phyloP scores from a whole-genome alignment of 2,888 invertebrate species.

The Blastobasis adustella region DNA sequence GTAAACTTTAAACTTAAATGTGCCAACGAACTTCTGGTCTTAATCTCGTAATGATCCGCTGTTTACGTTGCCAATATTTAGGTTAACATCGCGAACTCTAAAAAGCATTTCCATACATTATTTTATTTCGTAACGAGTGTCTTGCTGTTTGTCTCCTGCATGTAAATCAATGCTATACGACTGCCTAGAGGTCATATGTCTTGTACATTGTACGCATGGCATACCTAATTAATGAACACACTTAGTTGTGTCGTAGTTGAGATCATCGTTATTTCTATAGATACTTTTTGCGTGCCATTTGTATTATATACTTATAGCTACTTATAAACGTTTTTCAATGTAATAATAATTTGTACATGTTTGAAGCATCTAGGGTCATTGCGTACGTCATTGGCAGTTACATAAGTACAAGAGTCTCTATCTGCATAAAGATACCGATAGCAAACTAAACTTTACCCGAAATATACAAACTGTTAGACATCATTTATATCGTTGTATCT shows the following conservation, averaged over 20 bases:
- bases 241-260: conserved; percentile 21
- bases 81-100: too few species aligned
- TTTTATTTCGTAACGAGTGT: background rate
- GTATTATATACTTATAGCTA: background rate
- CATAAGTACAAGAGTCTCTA: too few species aligned
- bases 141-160: too few species aligned
- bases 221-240: conserved; percentile 25
- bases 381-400: too few species aligned
- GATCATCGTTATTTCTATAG: conserved; percentile 39
- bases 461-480: too few species aligned
- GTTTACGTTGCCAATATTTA: too few species aligned
- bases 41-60: too few species aligned
- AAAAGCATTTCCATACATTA: background rate
- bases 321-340: background rate
- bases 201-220: conserved; percentile 16
- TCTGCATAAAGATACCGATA: too few species aligned
- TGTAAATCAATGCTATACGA: background rate
- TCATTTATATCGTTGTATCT: too few species aligned
- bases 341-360: background rate
- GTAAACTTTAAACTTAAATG: conserved; percentile 28
- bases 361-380: too few species aligned
- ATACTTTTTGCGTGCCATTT: conserved; percentile 26
- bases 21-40: conserved; percentile 12
- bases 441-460: too few species aligned
- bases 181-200: conserved; percentile 11